Conservation (phyloP, 2,113 vertebrate species). For the Myiopsitta monachus region DNA sequence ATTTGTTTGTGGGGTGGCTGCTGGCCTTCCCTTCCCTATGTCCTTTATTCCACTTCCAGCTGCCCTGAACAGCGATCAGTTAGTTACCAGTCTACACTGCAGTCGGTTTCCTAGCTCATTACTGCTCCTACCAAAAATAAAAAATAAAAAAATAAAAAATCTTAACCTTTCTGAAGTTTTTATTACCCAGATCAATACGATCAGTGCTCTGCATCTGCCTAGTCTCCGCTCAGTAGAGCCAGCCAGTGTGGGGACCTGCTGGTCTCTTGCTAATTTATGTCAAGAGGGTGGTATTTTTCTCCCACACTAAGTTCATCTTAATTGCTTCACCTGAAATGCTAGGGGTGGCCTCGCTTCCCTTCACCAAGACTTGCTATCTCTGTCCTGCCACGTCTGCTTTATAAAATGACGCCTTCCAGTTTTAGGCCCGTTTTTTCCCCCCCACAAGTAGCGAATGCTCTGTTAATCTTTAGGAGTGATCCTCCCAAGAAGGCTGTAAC, state of each 20-base stretch:
- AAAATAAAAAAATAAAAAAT: background rate
- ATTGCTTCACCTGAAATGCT: slow-evolving; percentile 35
- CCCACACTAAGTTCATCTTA: background rate
- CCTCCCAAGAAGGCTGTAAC: slow-evolving; percentile 57
- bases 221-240: slow-evolving; percentile 3
- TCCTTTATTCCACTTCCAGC: slow-evolving; percentile 8
- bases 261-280: background rate
- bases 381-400: background rate
- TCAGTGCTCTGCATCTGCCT: slow-evolving; percentile 32
- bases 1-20: background rate
- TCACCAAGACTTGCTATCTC: background rate
- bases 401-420: slow-evolving; percentile 4
- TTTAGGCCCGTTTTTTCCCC: slow-evolving; percentile 14
- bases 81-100: background rate
- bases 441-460: slow-evolving; percentile 13
- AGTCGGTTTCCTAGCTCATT: slow-evolving; percentile 31
- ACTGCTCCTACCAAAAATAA: background rate
- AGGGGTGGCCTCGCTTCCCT: background rate
- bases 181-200: slow-evolving; percentile 58
- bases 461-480: slow-evolving; percentile 60
- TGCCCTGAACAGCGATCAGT: slow-evolving; percentile 20
- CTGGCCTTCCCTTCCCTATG: background rate
- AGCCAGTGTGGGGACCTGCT: background rate
- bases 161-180: slow-evolving; percentile 49
- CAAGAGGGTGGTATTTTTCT: background rate